Evolutionary conservation across 1,140 invertebrate genomes (phyloP).

Genomic region (Atta texana): DNA sequence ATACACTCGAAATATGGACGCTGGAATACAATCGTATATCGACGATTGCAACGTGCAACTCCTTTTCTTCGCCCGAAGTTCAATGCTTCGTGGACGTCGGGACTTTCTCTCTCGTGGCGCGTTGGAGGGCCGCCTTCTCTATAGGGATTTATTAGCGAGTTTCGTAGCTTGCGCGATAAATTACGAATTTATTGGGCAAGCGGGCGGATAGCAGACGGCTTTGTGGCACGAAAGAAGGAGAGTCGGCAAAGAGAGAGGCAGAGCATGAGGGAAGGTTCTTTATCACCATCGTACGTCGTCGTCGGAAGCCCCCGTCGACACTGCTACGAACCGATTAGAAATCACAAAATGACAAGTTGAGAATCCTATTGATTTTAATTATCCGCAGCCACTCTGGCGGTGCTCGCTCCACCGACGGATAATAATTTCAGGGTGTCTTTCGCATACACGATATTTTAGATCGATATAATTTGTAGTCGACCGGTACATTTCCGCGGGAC

Average conservation of each 20-base stretch:
- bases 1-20: neutral
- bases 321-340: slow-evolving; percentile 43
- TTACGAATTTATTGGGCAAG: slow-evolving; percentile 70
- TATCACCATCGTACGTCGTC: slow-evolving; percentile 13
- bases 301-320: neutral
- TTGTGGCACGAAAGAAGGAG: slow-evolving; percentile 11
- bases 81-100: slow-evolving; percentile 25
- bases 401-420: neutral
- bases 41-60: neutral
- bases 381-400: slow-evolving; percentile 15
- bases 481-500: slow-evolving; percentile 32
- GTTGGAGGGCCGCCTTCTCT: slow-evolving; percentile 42
- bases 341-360: slow-evolving; percentile 63
- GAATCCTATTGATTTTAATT: slow-evolving; percentile 71
- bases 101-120: slow-evolving; percentile 44
- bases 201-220: slow-evolving; percentile 4
- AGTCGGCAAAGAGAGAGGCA: slow-evolving; percentile 15
- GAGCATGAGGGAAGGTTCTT: slow-evolving; percentile 45
- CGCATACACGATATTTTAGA: slow-evolving; percentile 43
- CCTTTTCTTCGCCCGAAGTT: slow-evolving; percentile 24
- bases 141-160: slow-evolving; percentile 63
- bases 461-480: slow-evolving; percentile 59
- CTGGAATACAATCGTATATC: neutral
- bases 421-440: slow-evolving; percentile 7
- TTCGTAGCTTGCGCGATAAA: slow-evolving; percentile 72